Base-by-base conservation (phyloP, 2,113 vertebrate genomes). In the Ceyx cyanopectus region DNA sequence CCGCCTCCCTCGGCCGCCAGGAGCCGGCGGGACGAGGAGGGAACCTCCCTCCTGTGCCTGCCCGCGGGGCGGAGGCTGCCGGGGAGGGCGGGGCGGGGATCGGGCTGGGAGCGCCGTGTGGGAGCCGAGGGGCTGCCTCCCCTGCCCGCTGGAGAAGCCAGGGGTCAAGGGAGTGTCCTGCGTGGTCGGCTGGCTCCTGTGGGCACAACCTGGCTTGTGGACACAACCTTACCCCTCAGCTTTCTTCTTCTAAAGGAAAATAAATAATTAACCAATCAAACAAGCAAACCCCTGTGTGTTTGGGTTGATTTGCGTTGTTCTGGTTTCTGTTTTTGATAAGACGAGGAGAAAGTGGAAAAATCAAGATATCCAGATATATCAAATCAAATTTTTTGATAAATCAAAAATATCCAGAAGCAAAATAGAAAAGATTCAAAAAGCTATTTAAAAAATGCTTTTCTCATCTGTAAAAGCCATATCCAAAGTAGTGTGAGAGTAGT, bases 161-260 rank as follows among this genome's bases (percentile, higher is more conserved):
- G 8, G 1, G 0, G 20, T 5, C 41, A 13, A 2, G 17, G 4
- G 2, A 23, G 34, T 4, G 40, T 13, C 53, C n/a, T 0, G 0
- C 37, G 37, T 37, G 37, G 37, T 37, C 37, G 37, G 37, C 46
- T 46, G 46, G 46, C 46, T 46, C 46, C 7, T 21, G 20, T 10
- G 46, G 19, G 43, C 43, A 45, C 51, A 16, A 24, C 43, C 29
- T 9, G 43, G 41, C 32, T 16, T 5, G 17, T 0, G 62, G 51
- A 1, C 27, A 4, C 30, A 2, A 51, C 29, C 15, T 15, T 57
- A 51, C 9, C 24, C 37, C 18, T 12, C 23, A 75, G 51, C 15
- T 43, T 73, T 53, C 18, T 51, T 87, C 45, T 70, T 53, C 45
- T 65, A 54, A 63, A 16, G 27, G 20, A 68, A 66, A 62, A 50